Evolutionary conservation across 2,113 vertebrate species (phyloP).

Genomic region (Psammodynastes pulverulentus): DNA sequence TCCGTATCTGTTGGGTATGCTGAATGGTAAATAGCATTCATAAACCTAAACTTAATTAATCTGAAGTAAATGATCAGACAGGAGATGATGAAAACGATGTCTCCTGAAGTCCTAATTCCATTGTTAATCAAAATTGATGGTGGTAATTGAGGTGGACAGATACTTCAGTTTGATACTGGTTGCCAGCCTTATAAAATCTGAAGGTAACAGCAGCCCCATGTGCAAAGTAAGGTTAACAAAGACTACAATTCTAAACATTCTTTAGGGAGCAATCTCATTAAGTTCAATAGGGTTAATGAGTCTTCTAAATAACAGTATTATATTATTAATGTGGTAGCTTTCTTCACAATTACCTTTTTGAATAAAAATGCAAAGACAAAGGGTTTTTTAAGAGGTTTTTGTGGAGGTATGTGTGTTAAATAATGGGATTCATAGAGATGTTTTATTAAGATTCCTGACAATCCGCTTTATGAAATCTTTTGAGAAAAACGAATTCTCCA

Average conservation of each 20-base stretch:
- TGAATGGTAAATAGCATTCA: neutral
- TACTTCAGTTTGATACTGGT: neutral
- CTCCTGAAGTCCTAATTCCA: neutral
- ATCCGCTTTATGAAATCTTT: neutral
- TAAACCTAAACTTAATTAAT: neutral
- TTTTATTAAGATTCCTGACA: neutral
- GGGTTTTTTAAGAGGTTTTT: neutral
- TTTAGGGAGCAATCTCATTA: neutral
- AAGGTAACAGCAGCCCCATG: neutral
- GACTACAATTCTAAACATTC: neutral
- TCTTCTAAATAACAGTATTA: neutral
- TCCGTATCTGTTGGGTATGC: neutral
- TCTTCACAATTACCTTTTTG: too few relatives aligned
- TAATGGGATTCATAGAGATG: neutral
- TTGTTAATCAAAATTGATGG: neutral
- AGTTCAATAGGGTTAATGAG: neutral
- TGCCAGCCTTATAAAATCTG: neutral
- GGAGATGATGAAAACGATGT: neutral
- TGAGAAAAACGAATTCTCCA: neutral
- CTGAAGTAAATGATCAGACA: neutral
- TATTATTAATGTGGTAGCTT: neutral
- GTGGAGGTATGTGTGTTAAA: neutral
- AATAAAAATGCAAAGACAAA: neutral
- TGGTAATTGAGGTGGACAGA: neutral
- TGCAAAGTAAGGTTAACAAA: neutral